Evolutionary conservation across 2,113 vertebrate species (phyloP), one percentile per base, ranked within the genome.

Genomic region (Platichthys flesus): DNA sequence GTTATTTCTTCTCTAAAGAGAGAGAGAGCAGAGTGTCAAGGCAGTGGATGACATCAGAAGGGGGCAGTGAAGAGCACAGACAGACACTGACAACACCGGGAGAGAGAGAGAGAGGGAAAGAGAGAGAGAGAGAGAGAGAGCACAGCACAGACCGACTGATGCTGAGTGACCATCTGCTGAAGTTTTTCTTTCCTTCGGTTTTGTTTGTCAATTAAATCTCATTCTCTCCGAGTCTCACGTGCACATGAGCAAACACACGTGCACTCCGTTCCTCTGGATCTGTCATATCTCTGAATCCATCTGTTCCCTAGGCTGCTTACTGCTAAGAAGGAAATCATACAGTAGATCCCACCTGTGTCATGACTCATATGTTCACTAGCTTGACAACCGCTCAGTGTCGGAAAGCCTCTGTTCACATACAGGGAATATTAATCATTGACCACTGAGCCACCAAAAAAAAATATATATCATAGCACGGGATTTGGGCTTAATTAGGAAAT

Each of bases 121-220:
- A 28, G 26, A 28, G 26, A 28, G 26, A 28, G 26, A 28, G 26
- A 28, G 26, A 28, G 26, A 12, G 42, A 35, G 57, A 57, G 56
- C 56, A 9, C 5, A 58, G 2, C 0, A n/a, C 71, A 49, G 59
- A 3, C 54, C 21, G 67, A 40, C 67, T 54, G 76, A 71, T 74
- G 82, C 77, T 73, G 86, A 54, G 75, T 35, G 54, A 75, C 81
- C 78, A 81, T 88, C 87, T 86, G 87, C 76, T 81, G 15, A 20
- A 61, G 70, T 59, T 74, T 67, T 24, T 59, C 68, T 81, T 28
- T 70, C 49, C 55, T 15, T 76, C 68, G 35, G 24, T 31, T 24
- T 56, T 51, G 15, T 67, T 59, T 68, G 54, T 56, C 21, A 23
- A 24, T 56, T 56, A 9, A 21, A 9, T 56, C 45, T 12, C 42